Evolutionary conservation across 2,113 vertebrate species (phyloP).

Genomic region (Strix uralensis): DNA sequence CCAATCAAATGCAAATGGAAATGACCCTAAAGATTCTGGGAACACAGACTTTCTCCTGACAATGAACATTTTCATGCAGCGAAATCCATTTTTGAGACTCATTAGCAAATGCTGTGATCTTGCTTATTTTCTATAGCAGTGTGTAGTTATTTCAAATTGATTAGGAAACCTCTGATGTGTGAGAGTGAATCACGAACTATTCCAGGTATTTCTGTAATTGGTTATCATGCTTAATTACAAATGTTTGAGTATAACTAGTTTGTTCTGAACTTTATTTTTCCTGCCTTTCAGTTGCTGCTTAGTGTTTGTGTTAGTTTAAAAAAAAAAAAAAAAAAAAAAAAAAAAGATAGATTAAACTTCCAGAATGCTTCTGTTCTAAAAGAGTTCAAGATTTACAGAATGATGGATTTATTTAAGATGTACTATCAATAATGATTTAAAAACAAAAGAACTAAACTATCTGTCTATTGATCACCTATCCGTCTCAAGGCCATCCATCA

Average conservation of each 20-base stretch:
- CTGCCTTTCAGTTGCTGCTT: slow-evolving; percentile 46
- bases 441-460: slow-evolving; percentile 39
- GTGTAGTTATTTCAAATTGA: slow-evolving; percentile 76
- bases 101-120: slow-evolving; percentile 78
- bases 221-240: slow-evolving; percentile 79
- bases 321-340: not conserved
- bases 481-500: slow-evolving; percentile 3
- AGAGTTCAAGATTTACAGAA: slow-evolving; percentile 42
- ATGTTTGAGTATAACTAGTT: slow-evolving; percentile 71
- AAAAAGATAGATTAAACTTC: not conserved
- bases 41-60: slow-evolving; percentile 70
- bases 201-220: slow-evolving; percentile 78
- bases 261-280: slow-evolving; percentile 66
- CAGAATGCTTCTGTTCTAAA: slow-evolving; percentile 15
- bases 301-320: not conserved
- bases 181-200: slow-evolving; percentile 63
- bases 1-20: slow-evolving; percentile 77
- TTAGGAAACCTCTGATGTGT: slow-evolving; percentile 75
- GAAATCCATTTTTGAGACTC: slow-evolving; percentile 79
- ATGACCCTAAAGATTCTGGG: slow-evolving; percentile 72
- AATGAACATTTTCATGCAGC: slow-evolving; percentile 76
- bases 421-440: slow-evolving; percentile 46
- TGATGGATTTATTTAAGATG: slow-evolving; percentile 56
- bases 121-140: slow-evolving; percentile 74
- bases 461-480: slow-evolving; percentile 30